Conservation (phyloP, 1,140 invertebrate genomes). For the Reticulitermes speratus region DNA sequence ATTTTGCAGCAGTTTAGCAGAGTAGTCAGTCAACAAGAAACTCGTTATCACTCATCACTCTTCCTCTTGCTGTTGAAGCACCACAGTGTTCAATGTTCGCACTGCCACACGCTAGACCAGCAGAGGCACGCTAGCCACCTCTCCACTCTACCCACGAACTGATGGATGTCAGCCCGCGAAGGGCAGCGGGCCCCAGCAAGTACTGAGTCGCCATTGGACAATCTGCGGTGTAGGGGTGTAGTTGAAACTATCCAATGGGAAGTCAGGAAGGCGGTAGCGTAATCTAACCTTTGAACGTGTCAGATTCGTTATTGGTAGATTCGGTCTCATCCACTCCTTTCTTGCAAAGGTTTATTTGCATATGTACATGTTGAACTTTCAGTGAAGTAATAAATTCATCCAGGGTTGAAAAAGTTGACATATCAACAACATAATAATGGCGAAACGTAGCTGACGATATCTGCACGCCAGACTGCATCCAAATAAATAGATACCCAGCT, state of each 20-base stretch:
- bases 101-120: background rate
- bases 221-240: background rate
- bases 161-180: background rate
- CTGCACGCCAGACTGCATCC: too few species aligned
- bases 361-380: slow-evolving; percentile 8
- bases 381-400: slow-evolving; percentile 3
- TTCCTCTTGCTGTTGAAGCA: background rate
- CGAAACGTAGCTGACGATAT: background rate
- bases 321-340: background rate
- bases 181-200: background rate
- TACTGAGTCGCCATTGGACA: background rate
- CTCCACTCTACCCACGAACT: background rate
- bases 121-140: background rate
- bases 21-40: too few species aligned
- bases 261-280: background rate
- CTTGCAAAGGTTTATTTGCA: background rate
- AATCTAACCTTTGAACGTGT: background rate
- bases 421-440: background rate
- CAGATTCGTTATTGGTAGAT: background rate
- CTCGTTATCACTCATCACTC: background rate
- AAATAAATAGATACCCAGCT: too few species aligned
- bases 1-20: too few species aligned
- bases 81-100: background rate
- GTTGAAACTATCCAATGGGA: background rate
- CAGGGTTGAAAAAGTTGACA: background rate